phyloP scores from a whole-genome alignment of 2,113 vertebrate species.

The Harpagus bidentatus region DNA sequence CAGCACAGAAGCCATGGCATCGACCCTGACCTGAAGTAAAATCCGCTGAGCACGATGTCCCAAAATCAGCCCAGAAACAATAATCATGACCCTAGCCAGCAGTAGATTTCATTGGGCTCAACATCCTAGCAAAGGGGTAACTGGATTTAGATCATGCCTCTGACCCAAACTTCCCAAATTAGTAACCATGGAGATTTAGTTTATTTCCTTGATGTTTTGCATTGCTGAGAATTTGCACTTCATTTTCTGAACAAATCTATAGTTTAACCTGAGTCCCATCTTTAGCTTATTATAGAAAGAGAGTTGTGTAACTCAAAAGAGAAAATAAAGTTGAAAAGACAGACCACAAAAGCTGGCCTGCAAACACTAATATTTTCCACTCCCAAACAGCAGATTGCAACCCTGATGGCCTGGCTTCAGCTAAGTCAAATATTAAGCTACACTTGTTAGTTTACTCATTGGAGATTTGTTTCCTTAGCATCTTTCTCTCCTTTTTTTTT shows the following conservation, averaged over 20 bases:
- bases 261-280: not conserved
- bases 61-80: not conserved
- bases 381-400: not conserved
- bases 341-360: constrained; percentile 22
- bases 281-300: not conserved
- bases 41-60: not conserved
- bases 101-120: not conserved
- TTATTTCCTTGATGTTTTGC: constrained; percentile 5
- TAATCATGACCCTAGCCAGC: not conserved
- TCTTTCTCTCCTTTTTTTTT: not conserved
- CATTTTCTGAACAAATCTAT: not conserved
- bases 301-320: not conserved
- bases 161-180: constrained; percentile 10
- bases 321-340: constrained; percentile 38
- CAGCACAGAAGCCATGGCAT: not conserved
- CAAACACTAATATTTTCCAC: not conserved
- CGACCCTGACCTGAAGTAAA: not conserved
- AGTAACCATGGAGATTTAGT: not conserved
- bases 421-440: constrained; percentile 17
- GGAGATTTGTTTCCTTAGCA: constrained; percentile 4
- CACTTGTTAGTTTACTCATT: constrained; percentile 19
- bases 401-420: constrained; percentile 29
- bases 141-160: not conserved
- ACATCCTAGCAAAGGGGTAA: not conserved
- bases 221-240: not conserved